Conservation (phyloP, 2,113 vertebrate species). For the Suncus etruscus region DNA sequence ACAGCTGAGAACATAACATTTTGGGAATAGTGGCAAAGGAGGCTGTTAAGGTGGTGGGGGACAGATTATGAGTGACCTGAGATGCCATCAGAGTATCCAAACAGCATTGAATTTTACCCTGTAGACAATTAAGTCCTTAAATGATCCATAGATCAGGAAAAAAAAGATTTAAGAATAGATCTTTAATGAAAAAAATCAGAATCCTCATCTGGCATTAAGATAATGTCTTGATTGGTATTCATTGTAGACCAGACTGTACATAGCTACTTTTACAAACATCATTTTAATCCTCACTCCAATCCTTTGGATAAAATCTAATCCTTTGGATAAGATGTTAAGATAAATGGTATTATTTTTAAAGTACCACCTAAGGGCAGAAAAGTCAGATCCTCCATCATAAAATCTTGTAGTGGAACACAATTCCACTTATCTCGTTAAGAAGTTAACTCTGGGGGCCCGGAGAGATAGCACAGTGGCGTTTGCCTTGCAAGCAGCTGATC, state of each 20-base stretch:
- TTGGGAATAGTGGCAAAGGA: not conserved
- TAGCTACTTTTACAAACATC: not conserved
- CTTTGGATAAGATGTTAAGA: no score
- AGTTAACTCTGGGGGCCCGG: not conserved
- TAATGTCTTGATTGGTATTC: not conserved
- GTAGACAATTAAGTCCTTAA: not conserved
- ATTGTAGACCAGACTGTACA: not conserved
- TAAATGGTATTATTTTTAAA: not conserved
- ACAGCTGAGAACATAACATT: accelerated
- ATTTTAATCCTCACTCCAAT: not conserved
- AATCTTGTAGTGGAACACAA: no score
- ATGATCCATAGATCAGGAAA: not conserved
- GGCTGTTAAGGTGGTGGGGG: accelerated
- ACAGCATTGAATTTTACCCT: not conserved
- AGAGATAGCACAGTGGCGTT: no score
- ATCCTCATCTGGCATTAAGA: not conserved
- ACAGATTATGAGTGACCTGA: no score
- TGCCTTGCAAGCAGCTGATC: no score
- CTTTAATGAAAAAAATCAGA: not conserved
- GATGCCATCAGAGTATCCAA: not conserved
- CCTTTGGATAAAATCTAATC: not conserved
- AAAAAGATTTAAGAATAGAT: not conserved
- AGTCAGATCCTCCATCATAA: not conserved
- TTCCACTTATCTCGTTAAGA: not conserved
- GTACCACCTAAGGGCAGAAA: not conserved